phyloP scores from a whole-genome alignment of 92 coral and sea anemone species.

The Epizoanthus fatuus region DNA sequence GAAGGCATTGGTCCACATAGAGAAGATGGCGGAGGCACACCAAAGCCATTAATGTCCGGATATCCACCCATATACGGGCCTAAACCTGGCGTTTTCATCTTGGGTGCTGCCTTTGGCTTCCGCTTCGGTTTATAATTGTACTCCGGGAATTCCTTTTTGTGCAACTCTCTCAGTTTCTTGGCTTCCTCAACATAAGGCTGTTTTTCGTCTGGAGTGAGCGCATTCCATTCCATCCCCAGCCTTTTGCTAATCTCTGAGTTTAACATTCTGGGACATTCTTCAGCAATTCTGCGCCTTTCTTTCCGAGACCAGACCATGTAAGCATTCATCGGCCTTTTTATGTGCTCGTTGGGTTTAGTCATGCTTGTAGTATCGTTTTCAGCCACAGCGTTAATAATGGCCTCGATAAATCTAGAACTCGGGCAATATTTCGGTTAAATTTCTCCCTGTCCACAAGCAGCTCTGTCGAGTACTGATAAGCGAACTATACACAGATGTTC shows the following conservation, averaged over 20 bases:
- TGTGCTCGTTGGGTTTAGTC: constrained; percentile 96
- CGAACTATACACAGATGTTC: constrained; percentile 25
- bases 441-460: constrained; percentile 5
- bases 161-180: constrained; percentile 89
- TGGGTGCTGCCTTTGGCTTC: constrained; percentile 88
- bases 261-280: constrained; percentile 98
- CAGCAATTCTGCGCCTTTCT: constrained; percentile 97
- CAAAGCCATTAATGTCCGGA: constrained; percentile 82
- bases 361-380: constrained; percentile 37
- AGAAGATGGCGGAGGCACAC: constrained; percentile 83
- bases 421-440: constrained; percentile 4
- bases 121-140: constrained; percentile 98
- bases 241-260: constrained; percentile 99
- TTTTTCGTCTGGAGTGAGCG: constrained; percentile 88
- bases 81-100: constrained; percentile 84
- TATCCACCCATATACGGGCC: constrained; percentile 85
- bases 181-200: constrained; percentile 99
- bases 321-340: constrained; percentile 99
- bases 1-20: constrained; percentile 86
- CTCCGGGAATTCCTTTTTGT: constrained; percentile 98
- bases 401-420: no score
- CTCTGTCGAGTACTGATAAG: background rate
- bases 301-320: constrained; percentile 99
- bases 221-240: constrained; percentile 98
- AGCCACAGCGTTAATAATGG: constrained; percentile 13